These are phyloP conservation scores for Drosophila dunni DNA, from an alignment of 1,140 invertebrate species.

Conservation along the genomic window DNA sequence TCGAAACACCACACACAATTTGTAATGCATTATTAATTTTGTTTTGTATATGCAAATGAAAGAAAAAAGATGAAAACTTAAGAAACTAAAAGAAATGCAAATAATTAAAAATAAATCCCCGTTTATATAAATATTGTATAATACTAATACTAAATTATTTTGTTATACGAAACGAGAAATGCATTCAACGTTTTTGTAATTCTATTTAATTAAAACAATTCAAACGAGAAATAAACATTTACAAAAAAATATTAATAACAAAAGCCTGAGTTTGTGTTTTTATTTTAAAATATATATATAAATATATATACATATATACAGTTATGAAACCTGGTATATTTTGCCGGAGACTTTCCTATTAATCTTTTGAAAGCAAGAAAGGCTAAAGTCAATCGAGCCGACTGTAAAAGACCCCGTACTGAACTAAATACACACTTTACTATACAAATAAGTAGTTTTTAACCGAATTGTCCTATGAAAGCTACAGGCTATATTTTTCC, in stretches of 20 bases:
- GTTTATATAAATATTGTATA: constrained; percentile 83
- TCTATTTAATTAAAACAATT: constrained; percentile 82
- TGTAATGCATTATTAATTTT: constrained; percentile 73
- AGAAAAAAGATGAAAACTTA: constrained; percentile 42
- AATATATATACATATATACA: too few relatives aligned
- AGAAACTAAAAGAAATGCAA: constrained; percentile 42
- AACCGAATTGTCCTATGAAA: too few relatives aligned
- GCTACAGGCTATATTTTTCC: too few relatives aligned
- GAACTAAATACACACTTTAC: too few relatives aligned
- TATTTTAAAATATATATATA: too few relatives aligned
- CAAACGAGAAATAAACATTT: constrained; percentile 78
- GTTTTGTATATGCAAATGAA: constrained; percentile 73
- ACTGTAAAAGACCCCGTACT: too few relatives aligned
- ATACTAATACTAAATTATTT: constrained; percentile 85
- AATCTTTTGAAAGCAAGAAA: too few relatives aligned
- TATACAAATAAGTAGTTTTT: too few relatives aligned
- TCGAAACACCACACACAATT: constrained; percentile 58
- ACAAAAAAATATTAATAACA: constrained; percentile 78
- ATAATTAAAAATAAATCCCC: constrained; percentile 34
- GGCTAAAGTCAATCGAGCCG: too few relatives aligned
- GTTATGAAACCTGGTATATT: too few relatives aligned
- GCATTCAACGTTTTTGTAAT: constrained; percentile 80
- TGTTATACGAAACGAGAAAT: constrained; percentile 80
- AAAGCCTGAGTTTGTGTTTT: constrained; percentile 22
- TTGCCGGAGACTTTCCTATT: too few relatives aligned